Evolutionary conservation across 2,113 vertebrate genomes (phyloP), one percentile per base, ranked within the genome.

Genomic region (Ornithorhynchus anatinus): DNA sequence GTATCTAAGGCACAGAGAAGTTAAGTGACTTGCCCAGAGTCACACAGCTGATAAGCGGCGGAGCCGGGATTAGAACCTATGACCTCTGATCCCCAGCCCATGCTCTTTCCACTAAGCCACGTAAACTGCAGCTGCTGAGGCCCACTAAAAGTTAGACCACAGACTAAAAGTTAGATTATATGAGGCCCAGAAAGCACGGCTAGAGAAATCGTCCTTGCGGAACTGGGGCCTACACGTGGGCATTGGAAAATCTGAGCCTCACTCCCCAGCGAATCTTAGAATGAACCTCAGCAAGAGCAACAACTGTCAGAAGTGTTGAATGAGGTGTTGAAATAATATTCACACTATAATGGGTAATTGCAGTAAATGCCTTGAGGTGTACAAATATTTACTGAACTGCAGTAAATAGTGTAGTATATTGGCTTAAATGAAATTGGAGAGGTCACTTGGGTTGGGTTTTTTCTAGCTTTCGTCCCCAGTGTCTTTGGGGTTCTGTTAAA

Each of bases 371-470:
- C 78, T 72, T 50, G 38, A 86, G 56, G 69, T 22, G 1, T 70
- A 75, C 79, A 81, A 78, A 59, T 79, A 42, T 35, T 74, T 48
- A 73, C 77, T 77, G 64, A 81, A 51, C 72, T 45, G 32, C 58
- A 61, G 42, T 44, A 76, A 79, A 66, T 67, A 80, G 68, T 22
- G 27, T 6, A 14, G 5, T 53, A 27, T 42, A 22, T 61, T 82
- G 64, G 44, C 68, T 87, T 85, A 69, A 74, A 22, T 75, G 22
- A 44, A 71, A 80, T 79, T 76, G 61, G 50, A 19, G 68, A 52
- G 38, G 54, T 75, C 68, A 22, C 51, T 68, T 68, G 52, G 35
- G 0, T 69, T 59, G 68, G 22, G 0, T 12, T 7, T n/a, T 77
- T 84, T 60, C 33, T 53, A 27, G 0, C 0, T 57, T 73, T 52